Percentiles rank a stretch among this genome's conserved stretches.
Evolutionary conservation across 2,888 invertebrate species (phyloP).

Genomic region (Spodoptera picta): DNA sequence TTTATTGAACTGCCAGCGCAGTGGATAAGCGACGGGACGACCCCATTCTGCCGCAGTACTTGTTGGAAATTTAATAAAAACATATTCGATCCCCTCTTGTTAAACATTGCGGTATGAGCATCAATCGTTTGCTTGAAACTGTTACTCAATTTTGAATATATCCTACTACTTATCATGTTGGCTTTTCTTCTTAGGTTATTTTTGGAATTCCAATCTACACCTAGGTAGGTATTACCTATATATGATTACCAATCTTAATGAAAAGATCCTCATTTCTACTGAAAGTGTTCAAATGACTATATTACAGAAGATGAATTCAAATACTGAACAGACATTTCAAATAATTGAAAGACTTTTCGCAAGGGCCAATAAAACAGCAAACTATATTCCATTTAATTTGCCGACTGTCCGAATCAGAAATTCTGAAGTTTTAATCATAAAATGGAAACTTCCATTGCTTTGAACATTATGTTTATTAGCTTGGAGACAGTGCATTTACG

Average conservation of each 20-base stretch:
- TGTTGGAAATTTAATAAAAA: slow-evolving; percentile 53
- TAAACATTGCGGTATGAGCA: slow-evolving; percentile 41
- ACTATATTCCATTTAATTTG: slow-evolving; percentile 46
- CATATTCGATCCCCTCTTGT: slow-evolving; percentile 33
- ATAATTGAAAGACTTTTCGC: slow-evolving; percentile 1
- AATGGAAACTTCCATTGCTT: slow-evolving; percentile 52
- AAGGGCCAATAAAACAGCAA: slow-evolving; percentile 15
- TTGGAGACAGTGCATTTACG: slow-evolving; percentile 34
- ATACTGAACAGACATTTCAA: not conserved
- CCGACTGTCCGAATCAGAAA: slow-evolving; percentile 47
- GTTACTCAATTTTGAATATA: slow-evolving; percentile 5
- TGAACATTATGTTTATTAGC: slow-evolving; percentile 50
- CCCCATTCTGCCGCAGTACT: slow-evolving; percentile 36
- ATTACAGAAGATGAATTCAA: not conserved
- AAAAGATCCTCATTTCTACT: no score
- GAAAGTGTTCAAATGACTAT: no score
- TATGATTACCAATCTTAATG: not conserved
- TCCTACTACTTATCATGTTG: not conserved
- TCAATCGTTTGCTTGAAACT: slow-evolving; percentile 32
- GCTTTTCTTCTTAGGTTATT: slow-evolving; percentile 4
- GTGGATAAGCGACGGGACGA: slow-evolving; percentile 18
- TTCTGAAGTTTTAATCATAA: slow-evolving; percentile 57
- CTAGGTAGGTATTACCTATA: not conserved
- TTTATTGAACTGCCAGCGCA: slow-evolving; percentile 31
- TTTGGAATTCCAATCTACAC: slow-evolving; percentile 19